Evolutionary conservation across 2,113 vertebrate genomes (phyloP).

Genomic region (Neotoma lepida): DNA sequence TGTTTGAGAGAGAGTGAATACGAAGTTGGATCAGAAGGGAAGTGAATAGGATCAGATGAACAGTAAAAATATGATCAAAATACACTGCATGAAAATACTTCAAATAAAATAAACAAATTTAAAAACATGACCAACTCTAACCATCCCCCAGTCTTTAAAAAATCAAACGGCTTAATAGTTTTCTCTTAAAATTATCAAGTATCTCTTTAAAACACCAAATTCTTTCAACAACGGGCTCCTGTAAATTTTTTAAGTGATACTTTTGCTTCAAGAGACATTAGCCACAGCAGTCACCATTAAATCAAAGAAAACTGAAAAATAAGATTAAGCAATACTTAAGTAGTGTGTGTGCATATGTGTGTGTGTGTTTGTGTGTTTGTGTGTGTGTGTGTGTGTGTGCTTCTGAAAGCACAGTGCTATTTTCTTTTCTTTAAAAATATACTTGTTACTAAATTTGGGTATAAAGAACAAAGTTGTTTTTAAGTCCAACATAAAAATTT

Average conservation of each 20-base stretch:
- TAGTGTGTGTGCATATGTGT: not conserved
- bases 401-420: not conserved
- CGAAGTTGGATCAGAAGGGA: not conserved
- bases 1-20: not conserved
- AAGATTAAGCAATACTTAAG: not conserved
- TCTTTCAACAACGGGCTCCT: too few species aligned
- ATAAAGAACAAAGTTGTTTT: too few species aligned
- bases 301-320: not conserved
- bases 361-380: too few species aligned
- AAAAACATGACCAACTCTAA: not conserved
- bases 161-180: not conserved
- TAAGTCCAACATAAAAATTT: not conserved
- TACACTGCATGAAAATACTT: not conserved
- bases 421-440: not conserved
- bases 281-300: not conserved
- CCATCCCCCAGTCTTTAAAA: not conserved
- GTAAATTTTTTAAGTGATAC: not conserved
- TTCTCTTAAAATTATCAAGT: not conserved
- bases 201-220: not conserved
- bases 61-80: not conserved
- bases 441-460: not conserved
- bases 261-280: not conserved
- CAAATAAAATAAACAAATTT: not conserved
- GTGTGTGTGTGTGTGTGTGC: not conserved
- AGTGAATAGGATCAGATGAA: not conserved